Base-by-base conservation (phyloP, 2,888 invertebrate genomes). In the Idaea straminata region DNA sequence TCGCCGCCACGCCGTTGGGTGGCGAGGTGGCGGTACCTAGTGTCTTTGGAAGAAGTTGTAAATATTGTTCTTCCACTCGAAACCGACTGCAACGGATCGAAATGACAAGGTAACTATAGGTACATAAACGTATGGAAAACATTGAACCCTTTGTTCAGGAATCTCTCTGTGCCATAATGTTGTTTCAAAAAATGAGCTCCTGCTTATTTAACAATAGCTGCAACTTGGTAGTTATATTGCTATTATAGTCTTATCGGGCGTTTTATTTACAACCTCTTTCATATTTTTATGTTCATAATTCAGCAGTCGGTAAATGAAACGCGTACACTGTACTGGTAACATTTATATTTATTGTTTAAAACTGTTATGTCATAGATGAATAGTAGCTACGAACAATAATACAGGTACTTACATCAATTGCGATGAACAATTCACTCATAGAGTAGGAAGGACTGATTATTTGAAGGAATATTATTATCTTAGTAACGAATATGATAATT, bases 281-380 rank as follows among this genome's bases (percentile, higher is more conserved):
- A 13, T 13, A 10, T 25, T 25, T n/a, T n/a, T n/a, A n/a, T n/a
- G n/a, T 47, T 10, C 4, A 13, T 13, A 10, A 2, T 25, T 47
- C 47, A 47, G 10, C 13, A 47, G 47, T 47, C 47, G 2, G 5
- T 59, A 59, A 57, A n/a, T 35, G 57, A 58, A 36, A 59, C n/a
- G 58, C 58, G 13, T 35, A 35, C 62, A 35, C 6, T 62, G 62
- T 58, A 35, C 10, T 62, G 62, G 62, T 62, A 62, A 62, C 62
- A 13, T 62, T 62, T 57, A 62, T 62, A 62, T 62, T 62, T 64
- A 47, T 47, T 47, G 13, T 10, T 47, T 47, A 47, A 36, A 36
- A 47, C 13, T 47, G 47, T 38, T 6, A 38, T 38, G 38, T 38
- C 38, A 38, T 13, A 36, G 36, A 10, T 36, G 10, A 47, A 47